A percentile compares a stretch with the other conserved stretches of the same genome.
phyloP scores from a whole-genome alignment of 1,140 invertebrate species.

The Arion vulgaris region DNA sequence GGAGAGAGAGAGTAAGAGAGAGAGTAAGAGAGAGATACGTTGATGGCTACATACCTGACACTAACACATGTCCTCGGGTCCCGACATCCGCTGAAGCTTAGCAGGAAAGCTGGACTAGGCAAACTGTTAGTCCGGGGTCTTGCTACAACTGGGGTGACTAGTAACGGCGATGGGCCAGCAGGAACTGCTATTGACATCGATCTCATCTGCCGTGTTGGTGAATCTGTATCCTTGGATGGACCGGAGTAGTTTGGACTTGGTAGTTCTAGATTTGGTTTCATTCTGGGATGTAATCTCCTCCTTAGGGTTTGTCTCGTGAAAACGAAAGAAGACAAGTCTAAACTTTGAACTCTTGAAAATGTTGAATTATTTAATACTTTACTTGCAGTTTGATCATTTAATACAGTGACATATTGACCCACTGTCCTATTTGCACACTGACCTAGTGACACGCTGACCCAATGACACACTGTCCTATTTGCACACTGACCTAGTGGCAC shows the following conservation, averaged over 20 bases:
- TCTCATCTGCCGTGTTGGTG: slow-evolving; percentile 10
- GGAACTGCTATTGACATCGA: slow-evolving; percentile 26
- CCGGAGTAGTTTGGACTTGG: not conserved
- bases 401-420: no score
- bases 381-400: no score
- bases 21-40: no score
- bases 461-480: no score
- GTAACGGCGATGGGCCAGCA: not conserved
- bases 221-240: not conserved
- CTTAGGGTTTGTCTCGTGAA: no score
- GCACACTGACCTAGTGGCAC: no score
- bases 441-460: no score
- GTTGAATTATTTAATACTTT: no score
- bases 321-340: no score
- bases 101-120: slow-evolving; percentile 21
- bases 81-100: slow-evolving; percentile 1
- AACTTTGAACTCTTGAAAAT: no score
- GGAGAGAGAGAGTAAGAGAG: no score
- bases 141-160: not conserved
- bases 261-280: not conserved
- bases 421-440: no score
- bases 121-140: slow-evolving; percentile 26
- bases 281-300: not conserved
- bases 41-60: slow-evolving; percentile 21
- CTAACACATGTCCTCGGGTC: slow-evolving; percentile 28